Base-by-base conservation (phyloP, 2,888 invertebrate species). In the Dicyrtomina minuta region DNA sequence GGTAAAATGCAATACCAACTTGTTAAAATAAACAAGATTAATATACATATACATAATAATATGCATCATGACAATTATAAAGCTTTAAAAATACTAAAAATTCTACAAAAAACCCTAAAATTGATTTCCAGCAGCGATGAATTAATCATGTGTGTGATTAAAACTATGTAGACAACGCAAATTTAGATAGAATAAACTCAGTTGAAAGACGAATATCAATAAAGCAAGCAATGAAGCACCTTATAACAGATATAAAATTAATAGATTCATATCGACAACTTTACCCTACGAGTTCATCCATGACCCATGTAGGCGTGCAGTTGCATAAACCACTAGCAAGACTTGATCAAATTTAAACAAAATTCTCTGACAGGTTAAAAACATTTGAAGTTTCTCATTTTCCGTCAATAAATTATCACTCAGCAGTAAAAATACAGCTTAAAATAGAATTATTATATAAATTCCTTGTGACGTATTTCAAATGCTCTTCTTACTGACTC, bases 111-210 rank as follows among this genome's bases (percentile, higher is more conserved):
- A 51, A 51, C 17, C 5, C 24, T 51, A 51, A 2, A 17, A 3
- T 51, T 24, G 13, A 2, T 51, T 8, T n/a, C n/a, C n/a, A n/a
- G 10, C 5, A 15, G 4, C 15, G 55, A 55, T 20, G 27, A 55
- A 2, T 8, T 55, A 26, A 55, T 55, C 12, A 12, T 55, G 2
- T 26, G 55, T 55, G 55, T 13, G 55, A 55, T 12, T 55, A 26
- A 26, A 55, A 55, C 24, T 55, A 55, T 55, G 55, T 55, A 3
- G 55, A 55, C 12, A 15, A 26, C 12, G 55, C n/a, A n/a, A n/a
- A n/a, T n/a, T n/a, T n/a, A n/a, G n/a, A n/a, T n/a, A n/a, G n/a
- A n/a, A n/a, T n/a, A n/a, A n/a, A n/a, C n/a, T n/a, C n/a, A n/a
- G n/a, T n/a, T n/a, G n/a, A n/a, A n/a, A n/a, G n/a, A n/a, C n/a